Evolutionary conservation across 2,797 vertebrate species (phyloP).

Genomic region (Harpagifer antarcticus): DNA sequence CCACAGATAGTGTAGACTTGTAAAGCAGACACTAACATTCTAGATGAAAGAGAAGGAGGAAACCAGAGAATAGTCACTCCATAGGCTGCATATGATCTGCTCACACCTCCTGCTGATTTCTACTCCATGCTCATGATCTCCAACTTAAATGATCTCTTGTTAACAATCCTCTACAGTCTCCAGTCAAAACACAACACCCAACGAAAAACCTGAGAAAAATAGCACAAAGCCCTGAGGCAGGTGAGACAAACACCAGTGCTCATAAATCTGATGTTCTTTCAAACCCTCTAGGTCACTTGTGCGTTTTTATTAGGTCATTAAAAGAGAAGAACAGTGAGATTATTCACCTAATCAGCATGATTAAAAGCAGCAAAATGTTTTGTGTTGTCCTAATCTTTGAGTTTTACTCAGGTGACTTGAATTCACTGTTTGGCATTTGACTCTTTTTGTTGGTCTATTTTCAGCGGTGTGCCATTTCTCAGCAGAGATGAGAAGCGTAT

Average conservation of each 20-base stretch:
- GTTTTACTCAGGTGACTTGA: neutral
- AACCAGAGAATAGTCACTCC: constrained; percentile 14
- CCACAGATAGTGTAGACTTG: neutral
- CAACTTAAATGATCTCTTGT: constrained; percentile 36
- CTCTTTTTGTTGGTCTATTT: constrained; percentile 42
- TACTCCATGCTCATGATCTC: constrained; percentile 43
- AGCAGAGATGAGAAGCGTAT: constrained; percentile 22
- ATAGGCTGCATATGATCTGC: neutral
- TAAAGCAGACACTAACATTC: neutral
- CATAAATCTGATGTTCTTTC: constrained; percentile 19
- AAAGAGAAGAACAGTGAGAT: constrained; percentile 22
- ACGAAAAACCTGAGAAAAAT: constrained; percentile 46
- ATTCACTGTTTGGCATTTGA: constrained; percentile 21
- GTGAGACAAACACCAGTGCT: constrained; percentile 36
- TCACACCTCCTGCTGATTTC: constrained; percentile 28
- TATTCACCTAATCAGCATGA: constrained; percentile 22
- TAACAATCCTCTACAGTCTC: constrained; percentile 29
- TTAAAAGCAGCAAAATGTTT: constrained; percentile 29
- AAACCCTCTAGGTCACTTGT: constrained; percentile 12
- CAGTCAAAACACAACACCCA: constrained; percentile 35
- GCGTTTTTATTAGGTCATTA: neutral
- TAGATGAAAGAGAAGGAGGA: constrained; percentile 10
- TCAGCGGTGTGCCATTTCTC: constrained; percentile 12
- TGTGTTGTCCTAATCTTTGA: constrained; percentile 32
- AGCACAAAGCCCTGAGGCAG: constrained; percentile 37